Conservation (phyloP, 2,888 invertebrate genomes). For the Griposia aprilina region DNA sequence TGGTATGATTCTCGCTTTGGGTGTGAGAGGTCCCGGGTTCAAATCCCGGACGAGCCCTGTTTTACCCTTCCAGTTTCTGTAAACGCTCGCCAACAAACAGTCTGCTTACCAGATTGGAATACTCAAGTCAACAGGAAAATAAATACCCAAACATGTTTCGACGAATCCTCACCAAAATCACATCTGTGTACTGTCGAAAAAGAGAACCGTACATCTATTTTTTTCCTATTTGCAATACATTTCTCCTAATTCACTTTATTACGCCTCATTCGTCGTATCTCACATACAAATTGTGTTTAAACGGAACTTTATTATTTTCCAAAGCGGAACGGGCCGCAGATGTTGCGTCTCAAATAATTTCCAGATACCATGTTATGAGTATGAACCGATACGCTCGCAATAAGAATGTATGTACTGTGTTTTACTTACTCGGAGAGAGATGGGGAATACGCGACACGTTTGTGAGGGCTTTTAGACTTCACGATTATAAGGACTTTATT, state of each 20-base stretch:
- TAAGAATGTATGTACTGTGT: conserved; percentile 78
- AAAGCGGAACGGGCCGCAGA: conserved; percentile 84
- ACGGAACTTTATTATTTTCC: conserved; percentile 88
- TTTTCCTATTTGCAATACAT: conserved; percentile 87
- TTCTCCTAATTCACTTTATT: conserved; percentile 88
- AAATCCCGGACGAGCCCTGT: conserved; percentile 90
- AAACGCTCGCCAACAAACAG: not conserved
- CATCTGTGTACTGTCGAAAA: conserved; percentile 45
- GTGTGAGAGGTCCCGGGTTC: conserved; percentile 90
- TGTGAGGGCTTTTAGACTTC: conserved; percentile 56
- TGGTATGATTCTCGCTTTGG: conserved; percentile 90
- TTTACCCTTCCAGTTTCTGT: conserved; percentile 60
- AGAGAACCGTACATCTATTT: conserved; percentile 64
- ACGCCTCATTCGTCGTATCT: conserved; percentile 87
- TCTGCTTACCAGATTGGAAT: not conserved
- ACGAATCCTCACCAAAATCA: conserved; percentile 42
- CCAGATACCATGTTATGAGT: conserved; percentile 78
- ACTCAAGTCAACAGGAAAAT: conserved; percentile 18
- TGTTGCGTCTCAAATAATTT: conserved; percentile 85
- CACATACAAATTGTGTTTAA: conserved; percentile 89
- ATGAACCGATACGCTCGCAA: conserved; percentile 77
- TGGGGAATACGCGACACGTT: conserved; percentile 74
- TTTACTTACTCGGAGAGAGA: conserved; percentile 81
- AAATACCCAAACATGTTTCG: conserved; percentile 26
- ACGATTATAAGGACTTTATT: conserved; percentile 49